Conservation (phyloP, 2,113 vertebrate species). For the Corythornis vintsioides region DNA sequence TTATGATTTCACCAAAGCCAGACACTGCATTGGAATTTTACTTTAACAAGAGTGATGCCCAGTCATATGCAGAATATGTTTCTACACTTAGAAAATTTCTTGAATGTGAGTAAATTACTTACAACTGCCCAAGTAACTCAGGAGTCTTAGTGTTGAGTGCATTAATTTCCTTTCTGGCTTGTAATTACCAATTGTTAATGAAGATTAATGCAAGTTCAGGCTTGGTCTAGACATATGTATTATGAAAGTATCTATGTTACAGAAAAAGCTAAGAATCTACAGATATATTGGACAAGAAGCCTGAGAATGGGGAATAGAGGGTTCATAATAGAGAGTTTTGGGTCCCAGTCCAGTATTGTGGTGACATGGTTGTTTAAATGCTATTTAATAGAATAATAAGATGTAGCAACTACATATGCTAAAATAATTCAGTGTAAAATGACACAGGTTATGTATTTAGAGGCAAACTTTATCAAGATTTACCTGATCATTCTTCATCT, state of each 20-base stretch:
- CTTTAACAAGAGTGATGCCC: slow-evolving; percentile 77
- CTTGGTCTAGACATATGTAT: background rate
- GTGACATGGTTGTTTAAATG: background rate
- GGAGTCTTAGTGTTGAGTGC: background rate
- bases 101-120: slow-evolving; percentile 77
- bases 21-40: slow-evolving; percentile 82
- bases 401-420: background rate
- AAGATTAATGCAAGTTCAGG: background rate
- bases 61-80: slow-evolving; percentile 77
- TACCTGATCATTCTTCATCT: background rate
- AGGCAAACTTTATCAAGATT: background rate
- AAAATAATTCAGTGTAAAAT: background rate
- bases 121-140: background rate
- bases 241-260: background rate
- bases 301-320: background rate
- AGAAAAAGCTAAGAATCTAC: background rate
- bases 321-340: background rate
- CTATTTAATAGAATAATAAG: background rate
- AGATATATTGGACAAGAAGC: background rate
- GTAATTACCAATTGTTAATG: background rate
- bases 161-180: background rate
- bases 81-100: slow-evolving; percentile 82
- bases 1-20: slow-evolving; percentile 89
- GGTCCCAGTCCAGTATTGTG: background rate
- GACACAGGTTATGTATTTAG: background rate